phyloP scores from a whole-genome alignment of 2,888 invertebrate genomes.

The Callyntrura sp. region DNA sequence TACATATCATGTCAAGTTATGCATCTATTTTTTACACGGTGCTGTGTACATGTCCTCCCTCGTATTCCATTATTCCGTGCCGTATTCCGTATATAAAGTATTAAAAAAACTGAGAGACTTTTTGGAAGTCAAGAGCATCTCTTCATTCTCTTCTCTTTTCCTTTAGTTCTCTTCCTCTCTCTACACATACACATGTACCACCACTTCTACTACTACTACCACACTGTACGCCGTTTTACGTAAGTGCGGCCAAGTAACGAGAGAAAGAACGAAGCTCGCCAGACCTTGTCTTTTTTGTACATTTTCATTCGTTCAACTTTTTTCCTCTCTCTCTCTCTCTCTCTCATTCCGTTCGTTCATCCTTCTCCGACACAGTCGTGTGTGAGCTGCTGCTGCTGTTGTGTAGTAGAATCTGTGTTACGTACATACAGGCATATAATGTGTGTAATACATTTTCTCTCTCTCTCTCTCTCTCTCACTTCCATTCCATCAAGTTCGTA shows the following conservation, averaged over 20 bases:
- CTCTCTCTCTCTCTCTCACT: too few relatives aligned
- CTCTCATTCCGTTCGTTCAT: slow-evolving; percentile 44
- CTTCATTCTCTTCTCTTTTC: not conserved
- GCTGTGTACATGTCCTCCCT: too few relatives aligned
- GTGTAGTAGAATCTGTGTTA: too few relatives aligned
- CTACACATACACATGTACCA: not conserved
- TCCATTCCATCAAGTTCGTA: slow-evolving; percentile 61
- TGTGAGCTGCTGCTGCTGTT: too few relatives aligned
- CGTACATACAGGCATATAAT: slow-evolving; percentile 4
- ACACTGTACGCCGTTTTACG: too few relatives aligned
- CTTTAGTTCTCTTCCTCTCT: not conserved
- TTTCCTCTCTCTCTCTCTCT: too few relatives aligned
- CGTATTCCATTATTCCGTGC: too few relatives aligned
- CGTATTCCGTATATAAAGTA: too few relatives aligned
- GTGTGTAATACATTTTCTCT: slow-evolving; percentile 22
- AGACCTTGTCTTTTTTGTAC: slow-evolving; percentile 34
- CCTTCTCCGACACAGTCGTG: slow-evolving; percentile 28
- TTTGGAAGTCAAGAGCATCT: slow-evolving; percentile 70
- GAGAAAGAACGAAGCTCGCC: slow-evolving; percentile 28
- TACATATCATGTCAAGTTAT: too few relatives aligned
- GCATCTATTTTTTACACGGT: too few relatives aligned
- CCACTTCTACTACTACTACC: too few relatives aligned
- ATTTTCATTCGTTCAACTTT: slow-evolving; percentile 44
- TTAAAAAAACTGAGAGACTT: not conserved
- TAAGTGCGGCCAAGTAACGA: not conserved